Evolutionary conservation across 1,140 invertebrate species (phyloP), one percentile per base, ranked within the genome.

Genomic region (Chlorops oryzae): DNA sequence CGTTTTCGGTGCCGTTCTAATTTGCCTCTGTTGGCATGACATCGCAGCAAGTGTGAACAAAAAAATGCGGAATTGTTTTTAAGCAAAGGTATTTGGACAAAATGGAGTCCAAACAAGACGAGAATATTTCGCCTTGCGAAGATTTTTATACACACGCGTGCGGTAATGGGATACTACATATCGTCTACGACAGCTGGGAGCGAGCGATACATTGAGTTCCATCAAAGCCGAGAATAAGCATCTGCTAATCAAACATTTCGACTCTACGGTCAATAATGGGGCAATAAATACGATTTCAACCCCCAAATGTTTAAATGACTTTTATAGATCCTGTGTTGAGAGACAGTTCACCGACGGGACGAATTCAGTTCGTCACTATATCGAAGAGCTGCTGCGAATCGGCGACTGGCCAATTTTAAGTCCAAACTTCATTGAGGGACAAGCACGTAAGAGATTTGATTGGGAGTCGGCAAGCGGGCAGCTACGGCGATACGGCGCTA

Each of bases 141-240:
- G 58, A 69, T 12, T 69, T 69, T 22, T 52, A 61, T 15, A 53
- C 63, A 9, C 28, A 68, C 40, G 65, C 61, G n/a, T 69, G 65
- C 21, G 65, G 65, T 20, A 61, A 69, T 69, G 65, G 65, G 47
- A 57, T 32, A 56, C 51, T 0, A 39, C 35, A 15, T 55, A 56
- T 9, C 9, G 10, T 1, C 43, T 61, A 24, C 51, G 61, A 0
- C 22, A 38, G 2, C 15, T 65, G 2, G 58, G 62, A 3, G 63
- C 63, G 7, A 52, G 59, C 17, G 65, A 69, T 25, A 62, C 37
- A 47, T 52, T 57, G 3, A 51, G 55, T n/a, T n/a, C 51, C 27
- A 25, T 63, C 50, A 50, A 56, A 6, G 65, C 65, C 2, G 15
- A 51, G 1, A 58, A 63, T 5, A 65, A 65, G 25, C 46, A 61